phyloP scores from a whole-genome alignment of 2,113 vertebrate species.

The Pseudopipra pipra region DNA sequence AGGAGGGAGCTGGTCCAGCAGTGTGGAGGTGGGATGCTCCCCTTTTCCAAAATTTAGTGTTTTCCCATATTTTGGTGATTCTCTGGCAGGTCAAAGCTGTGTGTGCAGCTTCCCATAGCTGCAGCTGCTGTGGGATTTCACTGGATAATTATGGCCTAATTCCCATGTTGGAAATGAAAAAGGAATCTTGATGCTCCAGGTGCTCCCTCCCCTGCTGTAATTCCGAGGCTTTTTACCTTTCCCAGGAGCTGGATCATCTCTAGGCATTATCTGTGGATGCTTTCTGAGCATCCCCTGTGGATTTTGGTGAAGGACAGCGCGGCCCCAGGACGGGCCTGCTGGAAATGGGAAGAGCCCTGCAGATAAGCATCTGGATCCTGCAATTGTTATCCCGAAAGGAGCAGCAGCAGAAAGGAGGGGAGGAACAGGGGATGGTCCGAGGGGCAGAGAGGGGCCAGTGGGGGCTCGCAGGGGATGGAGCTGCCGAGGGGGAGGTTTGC shows the following conservation, averaged over 20 bases:
- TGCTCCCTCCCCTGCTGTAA: background rate
- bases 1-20: background rate
- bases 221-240: background rate
- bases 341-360: slow-evolving; percentile 29
- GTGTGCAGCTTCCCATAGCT: too few relatives aligned
- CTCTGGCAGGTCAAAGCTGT: background rate
- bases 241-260: background rate
- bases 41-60: background rate
- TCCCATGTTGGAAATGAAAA: background rate
- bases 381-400: slow-evolving; percentile 45
- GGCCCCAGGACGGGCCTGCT: background rate
- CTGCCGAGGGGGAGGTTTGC: background rate
- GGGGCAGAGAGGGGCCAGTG: background rate
- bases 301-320: rapidly evolving
- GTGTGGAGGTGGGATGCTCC: background rate
- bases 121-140: background rate
- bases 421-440: background rate
- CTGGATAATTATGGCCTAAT: background rate
- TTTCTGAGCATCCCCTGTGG: background rate
- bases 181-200: background rate
- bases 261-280: background rate
- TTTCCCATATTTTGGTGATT: background rate
- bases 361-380: slow-evolving; percentile 70
- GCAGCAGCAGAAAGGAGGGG: background rate
- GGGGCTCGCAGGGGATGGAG: background rate